These are phyloP conservation scores for Drosophila paulistorum DNA, from an alignment of 1,140 invertebrate genomes.

Conservation along the genomic window DNA sequence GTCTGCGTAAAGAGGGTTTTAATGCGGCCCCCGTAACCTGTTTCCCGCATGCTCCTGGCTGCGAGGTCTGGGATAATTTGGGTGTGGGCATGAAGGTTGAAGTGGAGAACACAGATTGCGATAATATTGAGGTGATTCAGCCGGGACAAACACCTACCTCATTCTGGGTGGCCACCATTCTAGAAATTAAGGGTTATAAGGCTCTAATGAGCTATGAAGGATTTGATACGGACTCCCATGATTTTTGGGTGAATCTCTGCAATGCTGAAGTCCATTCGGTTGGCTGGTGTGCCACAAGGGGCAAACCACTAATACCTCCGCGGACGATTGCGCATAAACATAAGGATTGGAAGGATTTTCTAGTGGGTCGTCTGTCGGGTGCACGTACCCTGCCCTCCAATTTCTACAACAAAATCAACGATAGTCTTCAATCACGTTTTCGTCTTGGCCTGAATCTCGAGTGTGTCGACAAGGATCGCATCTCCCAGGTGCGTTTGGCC, in stretches of 20 bases:
- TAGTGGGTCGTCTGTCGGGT: constrained; percentile 95
- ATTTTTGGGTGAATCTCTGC: constrained; percentile 98
- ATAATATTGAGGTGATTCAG: constrained; percentile 87
- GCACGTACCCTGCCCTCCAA: constrained; percentile 95
- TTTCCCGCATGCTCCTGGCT: constrained; percentile 95
- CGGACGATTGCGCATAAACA: constrained; percentile 95
- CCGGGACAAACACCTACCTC: constrained; percentile 88
- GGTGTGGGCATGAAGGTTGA: constrained; percentile 97
- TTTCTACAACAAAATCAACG: constrained; percentile 94
- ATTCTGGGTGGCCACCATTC: constrained; percentile 97
- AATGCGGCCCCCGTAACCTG: constrained; percentile 94
- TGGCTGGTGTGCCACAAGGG: constrained; percentile 97
- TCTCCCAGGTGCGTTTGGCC: constrained; percentile 96
- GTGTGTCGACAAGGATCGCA: constrained; percentile 97
- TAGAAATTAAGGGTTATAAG: constrained; percentile 95
- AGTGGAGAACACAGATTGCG: constrained; percentile 95
- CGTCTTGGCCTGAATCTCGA: constrained; percentile 93
- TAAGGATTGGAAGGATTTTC: constrained; percentile 97
- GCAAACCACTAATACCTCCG: constrained; percentile 96
- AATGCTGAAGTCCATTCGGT: constrained; percentile 96
- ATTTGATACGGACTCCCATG: constrained; percentile 94
- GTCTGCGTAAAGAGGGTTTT: constrained; percentile 90
- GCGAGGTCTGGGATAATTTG: constrained; percentile 96
- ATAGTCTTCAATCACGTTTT: constrained; percentile 92
- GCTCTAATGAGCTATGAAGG: constrained; percentile 96